Conservation (phyloP, 2,113 vertebrate genomes). For the Antidorcas marsupialis region DNA sequence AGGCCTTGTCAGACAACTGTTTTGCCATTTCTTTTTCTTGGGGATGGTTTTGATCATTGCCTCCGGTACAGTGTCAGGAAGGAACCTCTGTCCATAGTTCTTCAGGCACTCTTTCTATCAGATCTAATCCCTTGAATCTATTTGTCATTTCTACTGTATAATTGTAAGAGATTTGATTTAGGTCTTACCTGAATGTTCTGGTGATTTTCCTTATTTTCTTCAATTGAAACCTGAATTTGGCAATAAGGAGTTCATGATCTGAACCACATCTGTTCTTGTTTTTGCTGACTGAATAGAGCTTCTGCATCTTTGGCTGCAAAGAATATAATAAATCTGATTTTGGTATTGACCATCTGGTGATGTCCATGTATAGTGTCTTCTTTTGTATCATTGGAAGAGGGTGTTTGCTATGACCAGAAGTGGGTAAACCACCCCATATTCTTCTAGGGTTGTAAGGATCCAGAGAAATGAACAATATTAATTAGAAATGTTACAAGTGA, state of each 20-base stretch:
- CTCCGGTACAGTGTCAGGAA: neutral
- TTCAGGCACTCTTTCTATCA: neutral
- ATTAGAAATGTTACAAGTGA: neutral
- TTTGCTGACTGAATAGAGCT: neutral
- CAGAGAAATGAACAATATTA: neutral
- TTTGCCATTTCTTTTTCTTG: neutral
- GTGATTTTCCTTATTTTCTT: neutral
- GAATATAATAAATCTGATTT: neutral
- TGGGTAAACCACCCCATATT: neutral
- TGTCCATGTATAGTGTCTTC: neutral
- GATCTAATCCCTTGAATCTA: neutral
- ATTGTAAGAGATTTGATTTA: neutral
- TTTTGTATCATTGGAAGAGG: neutral
- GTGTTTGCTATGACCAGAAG: neutral
- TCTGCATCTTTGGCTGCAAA: neutral
- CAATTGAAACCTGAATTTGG: neutral
- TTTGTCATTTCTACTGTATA: neutral
- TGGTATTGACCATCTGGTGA: neutral
- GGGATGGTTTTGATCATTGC: neutral
- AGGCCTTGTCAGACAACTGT: neutral
- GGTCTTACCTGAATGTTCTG: neutral
- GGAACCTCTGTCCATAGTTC: neutral
- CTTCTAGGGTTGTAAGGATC: neutral
- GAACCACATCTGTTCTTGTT: neutral
- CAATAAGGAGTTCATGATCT: neutral